A percentile compares a stretch with the other conserved stretches of the same genome.
Conservation (phyloP, 1,140 invertebrate genomes). For the Lethrus apterus region DNA sequence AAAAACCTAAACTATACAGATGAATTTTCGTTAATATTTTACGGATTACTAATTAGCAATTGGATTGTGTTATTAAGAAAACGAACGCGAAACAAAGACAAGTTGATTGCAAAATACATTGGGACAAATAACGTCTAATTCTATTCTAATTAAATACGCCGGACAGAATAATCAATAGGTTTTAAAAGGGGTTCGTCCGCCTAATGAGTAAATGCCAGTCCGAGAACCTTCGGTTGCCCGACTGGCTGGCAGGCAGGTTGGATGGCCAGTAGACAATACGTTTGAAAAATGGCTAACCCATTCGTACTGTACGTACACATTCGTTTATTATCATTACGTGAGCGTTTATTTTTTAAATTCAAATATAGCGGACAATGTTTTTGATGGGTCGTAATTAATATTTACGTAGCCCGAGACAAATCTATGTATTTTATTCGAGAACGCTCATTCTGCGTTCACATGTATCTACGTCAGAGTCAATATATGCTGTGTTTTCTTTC, state of each 20-base stretch:
- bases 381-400: constrained; percentile 25
- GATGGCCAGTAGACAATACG: constrained; percentile 14
- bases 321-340: constrained; percentile 19
- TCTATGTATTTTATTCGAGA: constrained; percentile 19
- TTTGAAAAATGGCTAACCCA: constrained; percentile 20
- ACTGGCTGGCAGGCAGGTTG: background rate
- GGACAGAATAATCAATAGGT: constrained; percentile 31
- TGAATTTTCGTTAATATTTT: too few relatives aligned
- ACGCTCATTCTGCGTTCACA: too few relatives aligned
- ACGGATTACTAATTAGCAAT: too few relatives aligned
- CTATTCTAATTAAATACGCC: constrained; percentile 35
- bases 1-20: too few relatives aligned
- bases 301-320: background rate
- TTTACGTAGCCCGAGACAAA: constrained; percentile 24
- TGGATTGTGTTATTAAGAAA: too few relatives aligned
- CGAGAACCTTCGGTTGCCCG: background rate
- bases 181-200: constrained; percentile 19
- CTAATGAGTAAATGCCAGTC: constrained; percentile 17
- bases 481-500: constrained; percentile 22
- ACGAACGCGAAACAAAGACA: too few relatives aligned
- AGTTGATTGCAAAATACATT: constrained; percentile 29
- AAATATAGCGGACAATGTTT: constrained; percentile 22
- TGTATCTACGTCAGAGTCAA: constrained; percentile 19
- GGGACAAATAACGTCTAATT: constrained; percentile 36
- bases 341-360: constrained; percentile 22